phyloP scores from a whole-genome alignment of 2,797 vertebrate species.

The Poecile montanus region DNA sequence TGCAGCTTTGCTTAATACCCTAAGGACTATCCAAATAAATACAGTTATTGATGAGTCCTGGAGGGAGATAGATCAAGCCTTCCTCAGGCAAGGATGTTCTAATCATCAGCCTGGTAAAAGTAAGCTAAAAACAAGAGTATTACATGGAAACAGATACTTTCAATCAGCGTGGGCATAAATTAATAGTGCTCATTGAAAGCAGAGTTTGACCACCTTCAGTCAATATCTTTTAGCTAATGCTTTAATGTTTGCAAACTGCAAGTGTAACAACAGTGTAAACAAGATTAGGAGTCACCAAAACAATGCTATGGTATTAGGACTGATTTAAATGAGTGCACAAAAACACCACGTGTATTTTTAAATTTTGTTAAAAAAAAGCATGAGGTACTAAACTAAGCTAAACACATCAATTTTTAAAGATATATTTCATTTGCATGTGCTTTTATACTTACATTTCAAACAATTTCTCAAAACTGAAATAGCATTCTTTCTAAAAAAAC shows the following conservation, averaged over 20 bases:
- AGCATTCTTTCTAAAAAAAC: neutral
- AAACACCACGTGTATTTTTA: neutral
- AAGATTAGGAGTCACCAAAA: neutral
- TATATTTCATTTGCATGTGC: neutral
- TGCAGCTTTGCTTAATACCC: neutral
- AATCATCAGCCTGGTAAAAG: neutral
- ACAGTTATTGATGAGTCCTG: conserved; percentile 5
- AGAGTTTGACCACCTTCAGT: neutral
- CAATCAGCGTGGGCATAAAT: neutral
- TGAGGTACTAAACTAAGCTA: neutral
- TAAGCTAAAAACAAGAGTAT: neutral
- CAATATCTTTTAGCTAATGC: neutral
- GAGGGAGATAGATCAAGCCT: neutral
- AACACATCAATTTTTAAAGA: neutral
- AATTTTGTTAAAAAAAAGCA: neutral
- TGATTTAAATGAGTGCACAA: neutral
- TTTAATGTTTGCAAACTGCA: neutral
- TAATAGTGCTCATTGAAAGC: neutral
- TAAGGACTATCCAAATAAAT: conserved; percentile 4
- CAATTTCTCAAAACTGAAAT: neutral
- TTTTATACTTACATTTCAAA: neutral
- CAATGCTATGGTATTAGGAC: neutral
- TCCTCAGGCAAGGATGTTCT: neutral
- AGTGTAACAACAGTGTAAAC: neutral
- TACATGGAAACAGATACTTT: neutral